Conservation (phyloP, 2,888 invertebrate species). For the Temnothorax unifasciatus region DNA sequence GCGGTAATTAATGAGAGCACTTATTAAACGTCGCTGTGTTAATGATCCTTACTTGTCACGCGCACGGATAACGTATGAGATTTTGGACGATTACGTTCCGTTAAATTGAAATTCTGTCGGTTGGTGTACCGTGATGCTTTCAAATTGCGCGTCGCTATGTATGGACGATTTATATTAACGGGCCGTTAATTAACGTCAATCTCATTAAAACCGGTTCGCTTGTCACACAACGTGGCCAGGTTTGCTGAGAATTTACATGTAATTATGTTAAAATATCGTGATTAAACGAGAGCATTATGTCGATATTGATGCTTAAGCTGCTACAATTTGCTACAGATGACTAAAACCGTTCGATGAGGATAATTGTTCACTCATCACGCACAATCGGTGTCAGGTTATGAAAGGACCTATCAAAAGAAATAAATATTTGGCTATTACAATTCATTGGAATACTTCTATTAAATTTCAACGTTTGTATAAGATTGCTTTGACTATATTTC, state of each 20-base stretch:
- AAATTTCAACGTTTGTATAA: constrained; percentile 2
- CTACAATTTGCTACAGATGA: constrained; percentile 8
- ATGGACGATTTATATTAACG: constrained; percentile 81
- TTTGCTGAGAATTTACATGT: constrained; percentile 69
- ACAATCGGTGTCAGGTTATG: neutral
- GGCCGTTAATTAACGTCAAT: constrained; percentile 81
- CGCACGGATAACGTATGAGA: constrained; percentile 72
- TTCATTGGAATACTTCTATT: neutral
- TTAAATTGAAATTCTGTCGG: constrained; percentile 82
- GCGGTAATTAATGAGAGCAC: constrained; percentile 77
- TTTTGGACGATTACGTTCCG: constrained; percentile 76
- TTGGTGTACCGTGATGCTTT: constrained; percentile 64
- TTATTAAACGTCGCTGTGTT: constrained; percentile 82
- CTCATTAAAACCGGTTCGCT: constrained; percentile 82
- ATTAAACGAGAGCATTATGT: constrained; percentile 75
- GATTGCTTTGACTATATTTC: neutral
- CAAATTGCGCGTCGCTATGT: constrained; percentile 63
- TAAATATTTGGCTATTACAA: neutral
- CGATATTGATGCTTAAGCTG: constrained; percentile 53
- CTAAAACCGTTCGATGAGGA: constrained; percentile 10
- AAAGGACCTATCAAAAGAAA: neutral
- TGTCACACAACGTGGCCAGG: constrained; percentile 58
- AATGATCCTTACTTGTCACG: constrained; percentile 75
- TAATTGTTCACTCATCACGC: constrained; percentile 1
- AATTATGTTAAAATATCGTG: constrained; percentile 80